Base-by-base conservation (phyloP, 2,113 vertebrate genomes). In the Nothocercus nigrocapillus region DNA sequence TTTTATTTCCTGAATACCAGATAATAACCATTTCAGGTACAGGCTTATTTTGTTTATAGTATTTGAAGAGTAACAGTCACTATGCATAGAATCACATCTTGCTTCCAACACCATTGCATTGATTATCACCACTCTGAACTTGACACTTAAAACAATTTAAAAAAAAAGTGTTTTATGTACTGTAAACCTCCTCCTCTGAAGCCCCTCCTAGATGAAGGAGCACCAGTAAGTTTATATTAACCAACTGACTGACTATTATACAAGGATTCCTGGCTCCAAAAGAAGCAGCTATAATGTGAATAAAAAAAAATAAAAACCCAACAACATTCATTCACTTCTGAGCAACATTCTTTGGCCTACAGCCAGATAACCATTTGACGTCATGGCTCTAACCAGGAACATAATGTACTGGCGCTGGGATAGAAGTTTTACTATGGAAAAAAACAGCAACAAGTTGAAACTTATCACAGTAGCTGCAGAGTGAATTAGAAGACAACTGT, bases 321-420 rank as follows among this genome's bases (percentile, higher is more conserved):
- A 49, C 49, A 49, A 59, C 86, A 58, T 85, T 84, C 94, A 85
- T 94, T 81, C 88, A 88, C 84, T 94, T 56, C 89, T 94, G 87
- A 93, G 94, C 95, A 98, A 90, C 91, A 92, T 96, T 97, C 95
- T 58, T 21, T 98, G 98, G 98, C 96, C 24, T 14, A 42, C 24
- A 6, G 97, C 98, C 98, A 98, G 97, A 32, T 97, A 95, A 95
- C 97, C 90, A 97, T 96, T 95, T 97, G 97, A 98, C 97, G 97
- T 98, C 98, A 98, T 0, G 36, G 83, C 82, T 70, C 95, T 95
- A 95, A 97, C 95, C 95, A 96, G 96, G 98, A 98, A 98, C 98
- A 98, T 95, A 76, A 97, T 98, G 98, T 98, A 95, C 98, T 98
- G 98, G 98, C 97, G 24, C 19, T 0, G 34, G 85, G 95, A 97